Evolutionary conservation across 2,888 invertebrate species (phyloP).

Genomic region (Xestia ashworthii): DNA sequence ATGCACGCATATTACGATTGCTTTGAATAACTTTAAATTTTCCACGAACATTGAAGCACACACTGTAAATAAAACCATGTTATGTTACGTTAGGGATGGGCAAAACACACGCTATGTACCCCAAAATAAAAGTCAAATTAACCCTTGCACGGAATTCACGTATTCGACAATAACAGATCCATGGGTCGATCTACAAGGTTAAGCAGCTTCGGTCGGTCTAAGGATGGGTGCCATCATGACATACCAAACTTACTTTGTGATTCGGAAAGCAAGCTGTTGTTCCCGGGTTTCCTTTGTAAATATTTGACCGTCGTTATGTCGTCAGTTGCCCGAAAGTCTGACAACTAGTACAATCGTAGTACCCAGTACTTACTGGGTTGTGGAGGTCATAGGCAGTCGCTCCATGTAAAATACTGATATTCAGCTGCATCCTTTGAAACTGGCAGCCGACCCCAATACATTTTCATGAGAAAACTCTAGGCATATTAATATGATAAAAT

Average conservation of each 20-base stretch:
- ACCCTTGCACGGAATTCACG: neutral
- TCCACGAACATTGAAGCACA: conserved; percentile 19
- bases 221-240: neutral
- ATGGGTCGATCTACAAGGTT: neutral
- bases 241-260: neutral
- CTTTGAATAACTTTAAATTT: conserved; percentile 53
- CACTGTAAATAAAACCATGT: conserved; percentile 35
- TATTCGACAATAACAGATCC: neutral
- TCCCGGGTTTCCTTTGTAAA: too few relatives aligned
- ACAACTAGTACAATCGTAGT: too few relatives aligned
- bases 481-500: neutral
- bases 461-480: too few relatives aligned
- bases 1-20: conserved; percentile 42
- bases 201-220: too few relatives aligned
- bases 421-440: neutral
- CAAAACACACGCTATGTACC: conserved; percentile 18
- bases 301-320: too few relatives aligned
- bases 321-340: too few relatives aligned
- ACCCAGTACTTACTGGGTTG: neutral
- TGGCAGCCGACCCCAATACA: neutral
- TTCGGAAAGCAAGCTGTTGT: neutral
- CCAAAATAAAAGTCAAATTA: conserved; percentile 15
- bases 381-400: neutral
- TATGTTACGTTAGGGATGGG: neutral
- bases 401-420: neutral